Evolutionary conservation across 2,888 invertebrate species (phyloP).

Genomic region (Ischnura elegans): DNA sequence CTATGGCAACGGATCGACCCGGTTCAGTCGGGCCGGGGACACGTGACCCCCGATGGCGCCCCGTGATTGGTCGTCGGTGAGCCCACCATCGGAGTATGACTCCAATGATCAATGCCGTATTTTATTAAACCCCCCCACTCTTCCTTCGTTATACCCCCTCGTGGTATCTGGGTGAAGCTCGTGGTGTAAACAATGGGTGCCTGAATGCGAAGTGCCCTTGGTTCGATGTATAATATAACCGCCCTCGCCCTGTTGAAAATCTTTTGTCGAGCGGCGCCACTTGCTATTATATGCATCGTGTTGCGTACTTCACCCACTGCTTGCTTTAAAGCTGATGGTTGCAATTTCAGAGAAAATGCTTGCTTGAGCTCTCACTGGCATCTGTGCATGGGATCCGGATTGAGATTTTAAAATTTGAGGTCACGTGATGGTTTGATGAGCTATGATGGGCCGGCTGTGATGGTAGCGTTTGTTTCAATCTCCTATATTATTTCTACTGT

Average conservation of each 20-base stretch:
- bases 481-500: too few species aligned
- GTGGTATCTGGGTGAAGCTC: background rate
- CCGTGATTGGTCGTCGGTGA: background rate
- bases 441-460: too few species aligned
- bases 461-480: too few species aligned
- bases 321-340: background rate
- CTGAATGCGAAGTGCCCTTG: background rate
- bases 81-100: background rate
- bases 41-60: background rate
- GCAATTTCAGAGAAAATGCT: too few species aligned
- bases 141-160: background rate
- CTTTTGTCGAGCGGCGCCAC: background rate
- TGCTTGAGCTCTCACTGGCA: too few species aligned
- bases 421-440: too few species aligned
- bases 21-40: background rate
- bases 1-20: conserved; percentile 38
- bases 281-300: background rate
- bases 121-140: background rate
- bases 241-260: background rate
- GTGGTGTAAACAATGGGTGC: background rate
- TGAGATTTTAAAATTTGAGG: too few species aligned
- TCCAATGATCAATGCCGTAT: background rate
- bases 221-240: background rate
- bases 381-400: too few species aligned
- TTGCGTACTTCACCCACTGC: background rate